Evolutionary conservation across 1,140 invertebrate genomes (phyloP), one percentile per base, ranked within the genome.

Genomic region (Drosophila chauvacae): DNA sequence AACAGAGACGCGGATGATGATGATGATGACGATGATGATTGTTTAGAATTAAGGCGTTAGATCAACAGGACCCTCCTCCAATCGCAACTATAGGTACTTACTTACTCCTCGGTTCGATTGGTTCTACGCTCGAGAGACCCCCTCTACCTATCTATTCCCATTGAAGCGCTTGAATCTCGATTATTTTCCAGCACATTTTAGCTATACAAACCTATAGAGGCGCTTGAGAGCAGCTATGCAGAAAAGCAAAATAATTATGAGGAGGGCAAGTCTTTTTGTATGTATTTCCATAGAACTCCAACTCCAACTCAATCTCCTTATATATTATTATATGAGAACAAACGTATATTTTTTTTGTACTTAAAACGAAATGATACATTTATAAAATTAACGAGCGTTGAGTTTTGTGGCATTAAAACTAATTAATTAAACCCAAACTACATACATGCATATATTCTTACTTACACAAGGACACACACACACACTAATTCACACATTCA

Each of bases 241-340:
- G 23, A 41, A 69, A 23, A 39, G 9, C 23, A 37, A 28, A 30
- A 30, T 50, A 30, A 7, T 48, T 30, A 37, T 20, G n/a, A 18
- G 51, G 18, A 74, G 37, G 47, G 44, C 56, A 74, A 74, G 48
- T 63, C 79, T 70, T 50, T 51, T 64, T 72, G 66, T 76, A 76
- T 57, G 71, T 75, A 75, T 64, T 75, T 75, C 73, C 71, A 64
- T 62, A 75, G 69, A 75, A 65, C 35, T 56, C 35, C 7, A 55
- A 53, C 51, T 51, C 48, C 10, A 74, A 64, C 53, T 53, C 51
- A 20, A 35, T 11, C 20, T 72, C 68, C 63, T 37, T 60, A 35
- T 50, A 51, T 71, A 51, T 56, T 39, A 55, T 55, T 35, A 48
- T 42, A 59, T 70, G 66, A 47, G 18, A 71, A 57, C 41, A 70